Percentiles rank a stretch among this genome's conserved stretches.
phyloP scores from a whole-genome alignment of 2,888 invertebrate species.

The Yponomeuta plumbellus region DNA sequence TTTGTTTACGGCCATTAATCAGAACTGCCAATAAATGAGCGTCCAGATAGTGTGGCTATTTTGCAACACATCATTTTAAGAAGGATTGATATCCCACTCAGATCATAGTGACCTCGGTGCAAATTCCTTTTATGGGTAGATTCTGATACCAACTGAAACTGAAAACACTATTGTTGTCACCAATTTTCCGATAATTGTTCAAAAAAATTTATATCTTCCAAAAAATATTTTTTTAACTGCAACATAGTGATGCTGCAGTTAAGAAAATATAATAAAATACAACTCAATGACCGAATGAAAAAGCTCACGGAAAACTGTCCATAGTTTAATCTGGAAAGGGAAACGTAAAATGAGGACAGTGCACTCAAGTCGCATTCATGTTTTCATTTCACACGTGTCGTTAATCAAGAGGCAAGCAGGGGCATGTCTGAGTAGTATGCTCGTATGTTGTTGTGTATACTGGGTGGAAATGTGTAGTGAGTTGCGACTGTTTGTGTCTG shows the following conservation, averaged over 20 bases:
- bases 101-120: not conserved
- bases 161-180: no score
- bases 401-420: conserved; percentile 42
- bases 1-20: not conserved
- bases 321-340: conserved; percentile 2
- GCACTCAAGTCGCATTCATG: conserved; percentile 42
- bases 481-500: conserved; percentile 22
- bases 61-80: not conserved
- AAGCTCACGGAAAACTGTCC: no score
- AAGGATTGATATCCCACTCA: not conserved
- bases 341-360: conserved; percentile 39
- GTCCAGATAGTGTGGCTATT: not conserved
- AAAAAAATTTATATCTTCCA: no score
- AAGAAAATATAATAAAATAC: no score
- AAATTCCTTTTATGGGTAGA: no score
- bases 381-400: conserved; percentile 32
- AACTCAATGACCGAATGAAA: no score
- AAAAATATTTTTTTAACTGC: not conserved
- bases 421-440: conserved; percentile 26
- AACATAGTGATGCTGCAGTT: no score
- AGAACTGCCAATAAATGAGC: conserved; percentile 16
- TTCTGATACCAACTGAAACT: no score
- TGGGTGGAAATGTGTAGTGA: not conserved
- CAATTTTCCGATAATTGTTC: not conserved
- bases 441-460: not conserved